Evolutionary conservation across 2,888 invertebrate species (phyloP), one percentile per base, ranked within the genome.

Genomic region (Odontomyia ornata): DNA sequence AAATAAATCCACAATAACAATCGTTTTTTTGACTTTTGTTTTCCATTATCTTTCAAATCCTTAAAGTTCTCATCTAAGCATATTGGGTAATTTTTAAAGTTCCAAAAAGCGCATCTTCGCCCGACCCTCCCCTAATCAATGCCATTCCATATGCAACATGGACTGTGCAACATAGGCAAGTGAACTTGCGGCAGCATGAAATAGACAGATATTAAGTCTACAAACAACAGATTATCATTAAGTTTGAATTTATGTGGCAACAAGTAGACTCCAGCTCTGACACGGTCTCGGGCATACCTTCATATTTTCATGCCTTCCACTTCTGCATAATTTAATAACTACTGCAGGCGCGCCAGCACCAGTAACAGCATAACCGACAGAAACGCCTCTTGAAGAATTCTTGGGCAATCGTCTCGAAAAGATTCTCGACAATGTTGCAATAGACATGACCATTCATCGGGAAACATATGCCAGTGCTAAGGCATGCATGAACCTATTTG

Each of bases 201-300:
- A 28, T 15, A 25, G 64, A 64, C 64, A 60, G 23, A 60, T 64
- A 64, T 64, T 64, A 28, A 28, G 13, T 30, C 5, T 18, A 30
- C 64, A 64, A 64, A 64, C 64, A 30, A 25, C 3, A 64, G 64
- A 64, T 64, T 64, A 28, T 64, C 28, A 30, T 64, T 28, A 64
- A 18, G 28, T 28, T 64, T 3, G 30, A 47, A 71, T 71, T 71
- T 13, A 47, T 71, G 69, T 7, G 47, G 47, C 69, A 71, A 71
- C 69, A 71, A 71, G 52, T 67, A 67, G 18, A 67, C 43, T 43
- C n/a, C n/a, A 25, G 25, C 57, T 23, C 52, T 2, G 52, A 18
- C 18, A 52, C 52, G 7, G n/a, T 9, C 52, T 52, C n/a, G 4
- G 15, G 18, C 27, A 67, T 67, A 21, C 21, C 67, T 28, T 7